Percentiles rank a stretch among this genome's conserved stretches.
These are phyloP conservation scores for Numenius phaeopus DNA, from an alignment of 2,797 vertebrate species.

Conservation along the genomic window DNA sequence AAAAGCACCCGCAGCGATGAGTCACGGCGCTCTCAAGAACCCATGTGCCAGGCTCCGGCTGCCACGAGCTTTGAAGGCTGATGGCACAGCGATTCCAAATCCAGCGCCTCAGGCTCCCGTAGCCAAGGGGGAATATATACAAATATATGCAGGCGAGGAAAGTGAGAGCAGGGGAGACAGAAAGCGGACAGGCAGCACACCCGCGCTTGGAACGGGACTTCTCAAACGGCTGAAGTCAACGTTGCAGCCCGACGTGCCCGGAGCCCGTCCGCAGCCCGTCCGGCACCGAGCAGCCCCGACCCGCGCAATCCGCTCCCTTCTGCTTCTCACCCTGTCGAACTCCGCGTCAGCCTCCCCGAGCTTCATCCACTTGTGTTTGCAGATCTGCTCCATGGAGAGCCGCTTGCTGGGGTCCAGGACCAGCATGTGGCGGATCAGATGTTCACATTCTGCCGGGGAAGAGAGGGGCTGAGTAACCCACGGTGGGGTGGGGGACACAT, in stretches of 20 bases:
- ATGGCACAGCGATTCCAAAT: fast-evolving
- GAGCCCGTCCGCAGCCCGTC: fast-evolving
- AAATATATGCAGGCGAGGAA: fast-evolving
- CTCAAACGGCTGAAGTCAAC: neutral
- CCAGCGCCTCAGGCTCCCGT: fast-evolving
- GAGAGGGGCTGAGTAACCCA: neutral
- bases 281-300: neutral
- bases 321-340: constrained; percentile 90
- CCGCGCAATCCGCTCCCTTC: neutral
- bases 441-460: constrained; percentile 91
- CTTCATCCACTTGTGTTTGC: constrained; percentile 99
- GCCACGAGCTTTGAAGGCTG: neutral
- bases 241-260: fast-evolving
- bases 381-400: constrained; percentile 98
- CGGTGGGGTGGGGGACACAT: fast-evolving
- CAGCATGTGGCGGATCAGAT: constrained; percentile 98
- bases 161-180: neutral
- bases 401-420: constrained; percentile 94
- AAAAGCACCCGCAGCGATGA: neutral
- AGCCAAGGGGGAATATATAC: neutral
- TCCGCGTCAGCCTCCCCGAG: constrained; percentile 92
- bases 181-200: neutral
- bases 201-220: fast-evolving
- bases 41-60: neutral
- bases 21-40: neutral